These are phyloP conservation scores for Agelaius tricolor DNA, from an alignment of 2,113 vertebrate species.

Conservation along the genomic window DNA sequence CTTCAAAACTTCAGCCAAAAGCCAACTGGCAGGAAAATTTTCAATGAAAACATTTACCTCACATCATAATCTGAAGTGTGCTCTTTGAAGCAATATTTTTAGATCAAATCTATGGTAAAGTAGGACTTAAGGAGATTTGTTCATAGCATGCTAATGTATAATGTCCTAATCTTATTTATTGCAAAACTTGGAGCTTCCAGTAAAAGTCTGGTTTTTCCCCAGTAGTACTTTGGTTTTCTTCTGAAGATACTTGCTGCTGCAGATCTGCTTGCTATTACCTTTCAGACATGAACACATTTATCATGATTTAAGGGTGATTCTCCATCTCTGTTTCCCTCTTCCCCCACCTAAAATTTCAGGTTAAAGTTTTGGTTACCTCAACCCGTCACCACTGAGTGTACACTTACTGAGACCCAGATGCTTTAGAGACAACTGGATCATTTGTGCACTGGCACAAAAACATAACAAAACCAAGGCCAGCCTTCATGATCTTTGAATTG, in stretches of 20 bases:
- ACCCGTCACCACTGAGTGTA: accelerated
- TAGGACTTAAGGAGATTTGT: neutral
- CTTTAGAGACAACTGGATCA: neutral
- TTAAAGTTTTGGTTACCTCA: neutral
- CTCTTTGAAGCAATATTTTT: slow-evolving; percentile 10
- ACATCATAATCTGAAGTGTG: neutral
- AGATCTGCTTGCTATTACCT: neutral
- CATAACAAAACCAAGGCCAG: neutral
- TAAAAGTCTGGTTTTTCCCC: neutral
- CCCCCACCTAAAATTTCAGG: neutral
- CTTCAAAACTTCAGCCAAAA: neutral
- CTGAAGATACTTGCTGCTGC: neutral
- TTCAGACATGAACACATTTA: neutral
- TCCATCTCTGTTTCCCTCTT: neutral
- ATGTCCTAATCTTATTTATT: neutral
- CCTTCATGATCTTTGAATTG: neutral
- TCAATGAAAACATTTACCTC: neutral
- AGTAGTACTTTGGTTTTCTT: neutral
- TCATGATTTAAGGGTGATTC: neutral
- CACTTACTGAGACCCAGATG: neutral
- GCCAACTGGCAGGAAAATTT: neutral
- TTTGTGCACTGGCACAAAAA: neutral
- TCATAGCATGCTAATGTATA: neutral
- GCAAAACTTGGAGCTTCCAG: neutral
- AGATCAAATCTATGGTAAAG: neutral